Conservation (phyloP, 2,888 invertebrate species). For the Nomada fabriciana region DNA sequence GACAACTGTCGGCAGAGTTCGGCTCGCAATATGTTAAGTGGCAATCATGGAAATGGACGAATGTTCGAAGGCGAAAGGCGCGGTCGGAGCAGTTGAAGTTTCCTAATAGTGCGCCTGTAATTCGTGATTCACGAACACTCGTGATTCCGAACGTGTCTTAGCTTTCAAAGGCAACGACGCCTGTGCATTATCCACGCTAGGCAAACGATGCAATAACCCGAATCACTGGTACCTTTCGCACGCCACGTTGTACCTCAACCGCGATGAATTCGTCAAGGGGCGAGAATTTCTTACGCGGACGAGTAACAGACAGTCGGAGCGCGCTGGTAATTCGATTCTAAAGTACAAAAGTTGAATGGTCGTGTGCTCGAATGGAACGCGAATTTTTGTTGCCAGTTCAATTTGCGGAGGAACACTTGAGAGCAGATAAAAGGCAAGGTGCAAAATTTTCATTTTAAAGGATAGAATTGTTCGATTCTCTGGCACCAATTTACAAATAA, state of each 20-base stretch:
- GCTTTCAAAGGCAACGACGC: conserved; percentile 44
- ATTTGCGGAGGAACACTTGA: no score
- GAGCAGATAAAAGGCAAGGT: no score
- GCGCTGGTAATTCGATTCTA: background rate
- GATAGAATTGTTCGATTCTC: no score
- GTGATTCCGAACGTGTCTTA: conserved; percentile 30
- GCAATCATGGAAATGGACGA: conserved; percentile 2
- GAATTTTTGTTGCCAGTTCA: background rate
- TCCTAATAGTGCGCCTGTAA: conserved; percentile 42
- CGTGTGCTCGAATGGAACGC: background rate
- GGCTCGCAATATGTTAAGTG: background rate
- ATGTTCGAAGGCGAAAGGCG: conserved; percentile 28
- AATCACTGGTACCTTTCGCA: conserved; percentile 54
- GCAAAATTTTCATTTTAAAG: no score
- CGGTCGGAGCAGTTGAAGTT: conserved; percentile 30
- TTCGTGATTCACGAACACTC: conserved; percentile 49
- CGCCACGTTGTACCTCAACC: conserved; percentile 38
- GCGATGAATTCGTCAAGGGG: conserved; percentile 46
- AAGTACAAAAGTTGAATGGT: background rate
- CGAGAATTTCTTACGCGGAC: conserved; percentile 19
- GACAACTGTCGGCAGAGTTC: background rate
- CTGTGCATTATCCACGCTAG: conserved; percentile 47
- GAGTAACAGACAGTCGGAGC: background rate
- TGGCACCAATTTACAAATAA: no score
- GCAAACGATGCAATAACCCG: conserved; percentile 63